Evolutionary conservation across 2,797 vertebrate species (phyloP).

Genomic region (Pantherophis vulpinus): DNA sequence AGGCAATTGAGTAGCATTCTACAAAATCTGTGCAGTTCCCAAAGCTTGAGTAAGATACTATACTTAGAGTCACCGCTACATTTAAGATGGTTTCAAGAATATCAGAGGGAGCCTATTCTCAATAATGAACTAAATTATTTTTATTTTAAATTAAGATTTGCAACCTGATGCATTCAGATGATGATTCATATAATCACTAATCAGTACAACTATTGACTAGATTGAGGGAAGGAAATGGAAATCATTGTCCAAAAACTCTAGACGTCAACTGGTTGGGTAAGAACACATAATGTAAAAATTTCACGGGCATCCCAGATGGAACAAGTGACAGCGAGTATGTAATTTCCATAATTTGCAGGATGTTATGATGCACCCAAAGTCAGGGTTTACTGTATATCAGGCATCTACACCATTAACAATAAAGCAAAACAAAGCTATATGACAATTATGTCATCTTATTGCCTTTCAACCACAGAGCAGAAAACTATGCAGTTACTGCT

Average conservation of each 20-base stretch:
- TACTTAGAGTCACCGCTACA: background rate
- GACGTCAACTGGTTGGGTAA: background rate
- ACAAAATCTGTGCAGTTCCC: background rate
- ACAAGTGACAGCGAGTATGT: background rate
- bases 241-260: background rate
- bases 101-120: background rate
- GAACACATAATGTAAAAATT: background rate
- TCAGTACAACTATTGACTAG: background rate
- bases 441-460: background rate
- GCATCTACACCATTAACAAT: background rate
- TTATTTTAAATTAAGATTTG: background rate
- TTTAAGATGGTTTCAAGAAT: conserved; percentile 4
- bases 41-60: background rate
- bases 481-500: background rate
- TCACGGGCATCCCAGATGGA: background rate
- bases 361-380: background rate
- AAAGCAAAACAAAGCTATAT: background rate
- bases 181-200: background rate
- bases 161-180: background rate
- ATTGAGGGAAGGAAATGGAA: background rate
- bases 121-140: background rate
- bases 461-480: background rate
- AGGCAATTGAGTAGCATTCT: background rate
- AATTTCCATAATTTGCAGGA: background rate
- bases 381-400: background rate